phyloP scores from a whole-genome alignment of 2,113 vertebrate species.

The Thamnaconus septentrionalis region DNA sequence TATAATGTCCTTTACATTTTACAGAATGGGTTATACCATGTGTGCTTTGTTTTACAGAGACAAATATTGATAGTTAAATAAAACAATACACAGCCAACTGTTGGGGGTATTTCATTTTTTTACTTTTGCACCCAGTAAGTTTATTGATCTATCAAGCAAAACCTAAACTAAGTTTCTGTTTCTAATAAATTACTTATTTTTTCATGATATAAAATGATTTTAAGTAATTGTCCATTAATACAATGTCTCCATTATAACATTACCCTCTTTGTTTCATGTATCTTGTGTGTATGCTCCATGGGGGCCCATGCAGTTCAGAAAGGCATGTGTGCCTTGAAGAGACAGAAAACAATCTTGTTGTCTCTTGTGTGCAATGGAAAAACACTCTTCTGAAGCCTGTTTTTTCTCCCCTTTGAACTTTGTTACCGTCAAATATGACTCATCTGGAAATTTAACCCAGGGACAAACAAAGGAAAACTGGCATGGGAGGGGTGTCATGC shows the following conservation, averaged over 20 bases:
- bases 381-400: constrained; percentile 6
- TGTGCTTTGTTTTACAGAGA: constrained; percentile 55
- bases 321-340: constrained; percentile 6
- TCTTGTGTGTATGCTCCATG: not conserved
- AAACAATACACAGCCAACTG: constrained; percentile 24
- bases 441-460: constrained; percentile 19
- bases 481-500: no score
- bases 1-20: constrained; percentile 55
- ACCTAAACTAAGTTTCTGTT: no score
- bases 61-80: constrained; percentile 50
- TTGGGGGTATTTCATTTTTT: not conserved
- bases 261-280: no score
- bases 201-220: no score
- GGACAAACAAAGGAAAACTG: not conserved
- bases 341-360: constrained; percentile 18
- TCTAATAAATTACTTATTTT: no score
- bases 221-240: no score
- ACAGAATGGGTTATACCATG: constrained; percentile 47
- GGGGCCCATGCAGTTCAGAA: not conserved
- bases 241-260: no score
- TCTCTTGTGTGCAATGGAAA: constrained; percentile 17
- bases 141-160: no score
- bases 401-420: constrained; percentile 20
- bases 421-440: constrained; percentile 33
- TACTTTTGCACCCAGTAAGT: no score